Percentiles rank a stretch among this genome's conserved stretches.
phyloP scores from a whole-genome alignment of 1,140 invertebrate species.

The Meloidogyne floridensis region DNA sequence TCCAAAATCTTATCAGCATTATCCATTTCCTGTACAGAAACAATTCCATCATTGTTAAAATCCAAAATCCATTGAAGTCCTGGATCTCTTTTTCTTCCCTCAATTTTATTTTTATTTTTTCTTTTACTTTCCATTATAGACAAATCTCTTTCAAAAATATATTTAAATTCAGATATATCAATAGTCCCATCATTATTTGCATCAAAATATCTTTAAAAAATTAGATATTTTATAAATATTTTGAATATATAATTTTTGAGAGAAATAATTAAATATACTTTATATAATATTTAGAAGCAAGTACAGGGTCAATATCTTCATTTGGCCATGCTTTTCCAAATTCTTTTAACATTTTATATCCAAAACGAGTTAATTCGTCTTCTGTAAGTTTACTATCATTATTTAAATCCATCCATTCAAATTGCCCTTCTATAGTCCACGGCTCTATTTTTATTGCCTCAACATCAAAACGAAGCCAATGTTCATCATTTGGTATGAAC shows the following conservation, averaged over 20 bases:
- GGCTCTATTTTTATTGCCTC: constrained; percentile 59
- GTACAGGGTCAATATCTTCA: constrained; percentile 62
- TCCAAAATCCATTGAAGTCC: constrained; percentile 64
- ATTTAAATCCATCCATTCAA: constrained; percentile 60
- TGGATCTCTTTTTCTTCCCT: constrained; percentile 55
- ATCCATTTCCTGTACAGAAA: constrained; percentile 47
- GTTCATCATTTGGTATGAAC: constrained; percentile 62
- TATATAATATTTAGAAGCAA: constrained; percentile 61
- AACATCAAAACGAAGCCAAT: constrained; percentile 61
- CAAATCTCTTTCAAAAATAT: constrained; percentile 56
- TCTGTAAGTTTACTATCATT: constrained; percentile 56
- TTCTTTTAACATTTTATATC: constrained; percentile 57
- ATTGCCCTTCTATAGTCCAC: constrained; percentile 56
- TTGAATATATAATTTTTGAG: neutral
- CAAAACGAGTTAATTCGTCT: constrained; percentile 51
- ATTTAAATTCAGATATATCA: constrained; percentile 45
- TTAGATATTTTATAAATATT: neutral
- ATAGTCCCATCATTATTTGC: constrained; percentile 54
- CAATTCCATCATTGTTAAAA: constrained; percentile 65
- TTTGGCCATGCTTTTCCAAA: constrained; percentile 64
- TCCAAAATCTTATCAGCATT: constrained; percentile 45
- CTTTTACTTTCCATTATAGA: constrained; percentile 44
- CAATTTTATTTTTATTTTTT: constrained; percentile 29
- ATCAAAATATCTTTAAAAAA: constrained; percentile 56
- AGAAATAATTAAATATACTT: constrained; percentile 47